Base-by-base conservation (phyloP, 2,888 invertebrate species). In the Lasius fuliginosus region DNA sequence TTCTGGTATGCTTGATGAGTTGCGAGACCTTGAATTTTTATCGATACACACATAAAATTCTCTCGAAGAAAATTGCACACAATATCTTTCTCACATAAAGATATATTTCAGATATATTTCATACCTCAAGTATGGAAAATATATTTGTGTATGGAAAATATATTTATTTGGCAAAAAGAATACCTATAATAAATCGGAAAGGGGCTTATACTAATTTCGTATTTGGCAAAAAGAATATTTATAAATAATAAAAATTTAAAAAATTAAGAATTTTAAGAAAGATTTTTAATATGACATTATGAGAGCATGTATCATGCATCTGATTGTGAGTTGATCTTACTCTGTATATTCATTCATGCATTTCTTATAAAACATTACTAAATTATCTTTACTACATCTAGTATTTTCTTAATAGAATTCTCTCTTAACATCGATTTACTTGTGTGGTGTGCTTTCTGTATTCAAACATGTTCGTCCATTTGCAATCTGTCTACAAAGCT, bases 381-480 rank as follows among this genome's bases (percentile, higher is more conserved):
- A 49, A 65, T 53, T n/a, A n/a, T 53, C 6, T 53, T 53, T 53
- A n/a, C n/a, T 18, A 18, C 33, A 18, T 65, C 23, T 75, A 27
- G 8, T 68, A 68, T 36, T 40, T 68, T 40, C n/a, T 42, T 40
- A 40, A 12, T 53, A 40, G 4, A 77, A 56, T 56, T 36, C 8
- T 18, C 15, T 53, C n/a, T 40, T 30, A 53, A 67, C n/a, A 53
- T 40, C 27, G 27, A 68, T 49, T 1, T 5, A 30, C n/a, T 65
- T 53, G 40, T 53, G 40, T 40, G 15, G 3, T n/a, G 3, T 27
- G n/a, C 36, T 40, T 77, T 77, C 68, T 18, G 36, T 27, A 77
- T 77, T 30, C 40, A 77, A 40, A 68, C 49, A 64, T 36, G 33
- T 46, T n/a, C 53, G 27, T 9, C n/a, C 53, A 53, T 77, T 67